A percentile compares a stretch with the other conserved stretches of the same genome.
phyloP scores from a whole-genome alignment of 2,888 invertebrate genomes.

The Ethmia dodecea region DNA sequence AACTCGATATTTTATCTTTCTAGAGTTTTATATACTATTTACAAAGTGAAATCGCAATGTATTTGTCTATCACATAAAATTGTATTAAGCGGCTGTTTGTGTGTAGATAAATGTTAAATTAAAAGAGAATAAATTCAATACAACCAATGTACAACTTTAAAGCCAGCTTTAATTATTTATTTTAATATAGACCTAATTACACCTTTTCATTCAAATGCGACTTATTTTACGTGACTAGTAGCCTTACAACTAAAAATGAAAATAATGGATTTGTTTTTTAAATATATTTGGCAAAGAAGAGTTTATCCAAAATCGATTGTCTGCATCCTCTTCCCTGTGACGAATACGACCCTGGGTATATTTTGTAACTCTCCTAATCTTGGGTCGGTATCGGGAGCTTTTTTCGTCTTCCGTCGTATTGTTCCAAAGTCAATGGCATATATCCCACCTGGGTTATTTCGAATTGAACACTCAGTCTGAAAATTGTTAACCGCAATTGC shows the following conservation, averaged over 20 bases:
- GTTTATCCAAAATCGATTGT: constrained; percentile 73
- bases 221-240: too few species aligned
- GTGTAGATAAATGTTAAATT: constrained; percentile 68
- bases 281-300: too few species aligned
- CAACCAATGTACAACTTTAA: constrained; percentile 71
- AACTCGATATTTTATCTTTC: constrained; percentile 76
- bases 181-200: too few species aligned
- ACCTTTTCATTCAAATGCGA: too few species aligned
- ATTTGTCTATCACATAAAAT: constrained; percentile 69
- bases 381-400: constrained; percentile 41
- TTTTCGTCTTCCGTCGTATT: constrained; percentile 51
- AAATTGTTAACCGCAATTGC: too few species aligned
- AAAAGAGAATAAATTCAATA: constrained; percentile 69
- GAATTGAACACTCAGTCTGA: constrained; percentile 75
- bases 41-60: constrained; percentile 73
- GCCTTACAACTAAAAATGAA: too few species aligned
- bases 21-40: constrained; percentile 76
- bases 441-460: constrained; percentile 74
- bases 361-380: constrained; percentile 50
- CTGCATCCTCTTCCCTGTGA: constrained; percentile 73
- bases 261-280: too few species aligned
- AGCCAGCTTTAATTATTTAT: too few species aligned
- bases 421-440: constrained; percentile 77
- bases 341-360: constrained; percentile 75
- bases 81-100: constrained; percentile 71